phyloP scores from a whole-genome alignment of 1,140 invertebrate species.

The Drosophila varians region DNA sequence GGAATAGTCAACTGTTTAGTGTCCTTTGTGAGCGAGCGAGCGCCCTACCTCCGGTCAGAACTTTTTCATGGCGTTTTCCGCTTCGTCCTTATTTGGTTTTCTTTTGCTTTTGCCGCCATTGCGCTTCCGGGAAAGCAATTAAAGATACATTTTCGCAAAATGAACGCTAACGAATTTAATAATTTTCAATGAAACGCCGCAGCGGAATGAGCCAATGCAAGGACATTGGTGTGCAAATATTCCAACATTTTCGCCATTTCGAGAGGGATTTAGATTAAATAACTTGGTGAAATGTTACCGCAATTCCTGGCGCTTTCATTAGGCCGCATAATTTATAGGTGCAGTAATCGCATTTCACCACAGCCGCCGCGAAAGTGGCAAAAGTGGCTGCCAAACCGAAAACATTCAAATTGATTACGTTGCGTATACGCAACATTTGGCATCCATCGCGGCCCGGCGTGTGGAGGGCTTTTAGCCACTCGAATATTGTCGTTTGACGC shows the following conservation, averaged over 20 bases:
- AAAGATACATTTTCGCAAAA: constrained; percentile 51
- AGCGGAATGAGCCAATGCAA: constrained; percentile 10
- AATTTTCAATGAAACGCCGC: constrained; percentile 38
- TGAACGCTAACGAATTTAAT: constrained; percentile 54
- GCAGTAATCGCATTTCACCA: constrained; percentile 41
- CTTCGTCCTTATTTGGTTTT: constrained; percentile 11
- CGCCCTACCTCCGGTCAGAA: constrained; percentile 17
- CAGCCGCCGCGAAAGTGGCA: constrained; percentile 36
- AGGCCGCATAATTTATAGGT: constrained; percentile 32
- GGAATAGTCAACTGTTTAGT: constrained; percentile 47
- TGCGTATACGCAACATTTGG: constrained; percentile 74
- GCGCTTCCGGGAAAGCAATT: constrained; percentile 57
- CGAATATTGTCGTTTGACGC: constrained; percentile 30
- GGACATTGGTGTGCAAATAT: constrained; percentile 42
- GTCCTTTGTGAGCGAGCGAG: constrained; percentile 26
- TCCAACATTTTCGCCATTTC: constrained; percentile 3
- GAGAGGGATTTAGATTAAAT: constrained; percentile 19
- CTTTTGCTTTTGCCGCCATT: constrained; percentile 10
- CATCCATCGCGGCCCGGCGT: constrained; percentile 25
- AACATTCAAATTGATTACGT: constrained; percentile 67
- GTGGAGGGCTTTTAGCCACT: constrained; percentile 25
- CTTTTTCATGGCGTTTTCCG: constrained; percentile 21
- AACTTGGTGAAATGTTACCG: constrained; percentile 15
- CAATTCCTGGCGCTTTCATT: constrained; percentile 28
- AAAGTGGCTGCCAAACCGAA: constrained; percentile 55